Percentiles rank a stretch among this genome's conserved stretches.
Evolutionary conservation across 2,113 vertebrate genomes (phyloP).

Genomic region (Paedocypris sp.): DNA sequence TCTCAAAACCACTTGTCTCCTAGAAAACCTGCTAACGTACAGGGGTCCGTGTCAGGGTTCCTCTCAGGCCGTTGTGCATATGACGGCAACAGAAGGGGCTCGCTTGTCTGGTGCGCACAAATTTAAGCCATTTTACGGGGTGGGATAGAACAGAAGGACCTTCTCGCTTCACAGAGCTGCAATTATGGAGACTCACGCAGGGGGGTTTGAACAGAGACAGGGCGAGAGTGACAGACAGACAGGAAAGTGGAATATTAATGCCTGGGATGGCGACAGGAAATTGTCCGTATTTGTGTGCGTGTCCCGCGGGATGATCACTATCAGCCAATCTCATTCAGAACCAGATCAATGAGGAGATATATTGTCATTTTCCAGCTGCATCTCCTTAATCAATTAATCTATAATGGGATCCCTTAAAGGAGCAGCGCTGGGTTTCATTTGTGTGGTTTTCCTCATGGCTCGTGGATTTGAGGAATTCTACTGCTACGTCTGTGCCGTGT

Average conservation of each 20-base stretch:
- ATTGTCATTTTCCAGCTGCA: constrained; percentile 52
- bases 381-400: constrained; percentile 65
- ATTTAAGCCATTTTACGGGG: constrained; percentile 41
- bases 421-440: constrained; percentile 19
- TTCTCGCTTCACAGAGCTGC: constrained; percentile 48
- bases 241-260: constrained; percentile 24
- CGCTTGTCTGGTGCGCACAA: constrained; percentile 41
- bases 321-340: constrained; percentile 57
- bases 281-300: constrained; percentile 40
- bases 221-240: not conserved
- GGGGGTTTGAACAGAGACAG: constrained; percentile 31
- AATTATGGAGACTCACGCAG: constrained; percentile 54
- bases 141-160: constrained; percentile 24
- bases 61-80: constrained; percentile 35
- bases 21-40: constrained; percentile 34
- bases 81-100: constrained; percentile 46
- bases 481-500: too few relatives aligned
- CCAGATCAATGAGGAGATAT: constrained; percentile 64
- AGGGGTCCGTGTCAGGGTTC: constrained; percentile 47
- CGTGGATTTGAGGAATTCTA: not conserved
- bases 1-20: constrained; percentile 43
- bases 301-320: constrained; percentile 44
- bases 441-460: not conserved
- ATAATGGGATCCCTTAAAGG: constrained; percentile 61
- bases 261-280: constrained; percentile 49